Evolutionary conservation across 1,140 invertebrate genomes (phyloP).

Genomic region (Hycleus phaleratus): DNA sequence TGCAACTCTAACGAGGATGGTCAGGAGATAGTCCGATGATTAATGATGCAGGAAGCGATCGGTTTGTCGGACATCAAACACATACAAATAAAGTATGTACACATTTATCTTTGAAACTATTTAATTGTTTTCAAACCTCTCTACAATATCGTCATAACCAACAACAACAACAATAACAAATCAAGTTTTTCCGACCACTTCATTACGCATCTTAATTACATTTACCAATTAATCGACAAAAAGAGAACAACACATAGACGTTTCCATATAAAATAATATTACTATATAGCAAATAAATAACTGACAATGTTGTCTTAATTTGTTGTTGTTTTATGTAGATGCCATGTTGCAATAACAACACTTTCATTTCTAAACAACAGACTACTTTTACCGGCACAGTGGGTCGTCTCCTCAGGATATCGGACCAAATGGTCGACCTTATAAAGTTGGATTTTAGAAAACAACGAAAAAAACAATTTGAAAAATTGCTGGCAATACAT

Average conservation of each 20-base stretch:
- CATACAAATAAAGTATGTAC: neutral
- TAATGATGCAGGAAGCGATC: slow-evolving; percentile 34
- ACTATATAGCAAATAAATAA: no score
- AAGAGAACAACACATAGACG: neutral
- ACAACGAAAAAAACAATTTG: slow-evolving; percentile 2
- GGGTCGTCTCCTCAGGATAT: slow-evolving; percentile 11
- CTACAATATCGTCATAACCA: no score
- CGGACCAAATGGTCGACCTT: slow-evolving; percentile 6
- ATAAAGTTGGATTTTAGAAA: neutral
- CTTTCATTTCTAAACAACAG: slow-evolving; percentile 12
- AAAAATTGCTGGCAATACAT: no score
- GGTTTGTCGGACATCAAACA: slow-evolving; percentile 25
- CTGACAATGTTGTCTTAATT: no score
- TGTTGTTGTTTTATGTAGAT: no score
- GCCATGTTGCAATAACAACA: neutral
- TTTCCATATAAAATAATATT: no score
- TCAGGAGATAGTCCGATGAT: slow-evolving; percentile 22
- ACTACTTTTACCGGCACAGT: slow-evolving; percentile 10
- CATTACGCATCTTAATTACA: no score
- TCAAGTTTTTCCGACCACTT: no score
- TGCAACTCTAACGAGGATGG: slow-evolving; percentile 5
- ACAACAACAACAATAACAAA: no score
- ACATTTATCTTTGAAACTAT: slow-evolving; percentile 6
- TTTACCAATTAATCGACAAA: no score
- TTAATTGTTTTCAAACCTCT: slow-evolving; percentile 28